Conservation (phyloP, 2,888 invertebrate genomes). For the Agapostemon virescens region DNA sequence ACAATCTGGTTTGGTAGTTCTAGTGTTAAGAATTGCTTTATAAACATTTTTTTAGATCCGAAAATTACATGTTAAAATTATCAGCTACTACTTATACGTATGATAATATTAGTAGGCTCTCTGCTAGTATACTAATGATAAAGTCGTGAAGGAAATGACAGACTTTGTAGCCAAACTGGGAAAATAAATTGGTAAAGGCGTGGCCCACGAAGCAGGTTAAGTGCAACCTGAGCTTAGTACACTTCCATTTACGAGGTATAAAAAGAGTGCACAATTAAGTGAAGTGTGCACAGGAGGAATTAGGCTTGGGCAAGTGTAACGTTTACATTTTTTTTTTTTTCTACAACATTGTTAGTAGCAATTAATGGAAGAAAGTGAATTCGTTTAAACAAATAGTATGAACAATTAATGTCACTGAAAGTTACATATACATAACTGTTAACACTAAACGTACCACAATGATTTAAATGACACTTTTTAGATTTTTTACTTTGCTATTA, state of each 20-base stretch:
- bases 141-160: conserved; percentile 4
- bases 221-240: conserved; percentile 32
- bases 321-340: conserved; percentile 9
- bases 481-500: too few species aligned
- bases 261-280: conserved; percentile 20
- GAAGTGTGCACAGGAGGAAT: conserved; percentile 9
- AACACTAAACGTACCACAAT: too few species aligned
- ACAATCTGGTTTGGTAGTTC: too few species aligned
- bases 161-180: conserved; percentile 23
- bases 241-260: conserved; percentile 17
- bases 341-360: background rate
- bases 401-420: background rate
- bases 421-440: background rate
- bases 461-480: too few species aligned
- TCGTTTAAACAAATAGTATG: background rate
- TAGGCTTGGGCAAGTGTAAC: conserved; percentile 1
- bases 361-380: background rate
- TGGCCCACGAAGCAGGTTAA: conserved; percentile 28
- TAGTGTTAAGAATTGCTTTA: background rate
- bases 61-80: background rate
- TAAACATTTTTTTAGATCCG: background rate
- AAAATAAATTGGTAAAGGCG: conserved; percentile 49
- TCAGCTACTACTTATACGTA: background rate
- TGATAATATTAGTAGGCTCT: background rate
- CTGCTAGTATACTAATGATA: background rate